These are phyloP conservation scores for Aphelenchoides besseyi DNA, from an alignment of 1,140 invertebrate genomes.

Conservation along the genomic window DNA sequence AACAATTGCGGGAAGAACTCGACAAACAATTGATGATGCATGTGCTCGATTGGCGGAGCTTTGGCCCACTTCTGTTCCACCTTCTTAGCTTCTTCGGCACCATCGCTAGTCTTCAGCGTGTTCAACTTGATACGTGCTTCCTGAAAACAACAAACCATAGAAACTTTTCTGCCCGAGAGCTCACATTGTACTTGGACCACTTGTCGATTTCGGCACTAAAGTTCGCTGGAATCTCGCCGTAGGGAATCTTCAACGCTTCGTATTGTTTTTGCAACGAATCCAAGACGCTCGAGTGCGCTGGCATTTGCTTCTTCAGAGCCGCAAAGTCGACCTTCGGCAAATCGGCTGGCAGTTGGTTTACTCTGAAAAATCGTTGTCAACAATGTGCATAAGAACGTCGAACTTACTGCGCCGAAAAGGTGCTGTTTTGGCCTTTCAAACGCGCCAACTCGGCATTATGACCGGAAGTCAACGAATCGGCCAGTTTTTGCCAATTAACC, in stretches of 20 bases:
- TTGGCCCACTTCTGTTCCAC: constrained; percentile 62
- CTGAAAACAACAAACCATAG: constrained; percentile 29
- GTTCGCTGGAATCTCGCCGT: constrained; percentile 53
- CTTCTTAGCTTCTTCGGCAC: constrained; percentile 59
- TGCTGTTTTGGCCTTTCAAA: constrained; percentile 54
- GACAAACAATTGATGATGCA: constrained; percentile 51
- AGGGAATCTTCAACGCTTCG: constrained; percentile 57
- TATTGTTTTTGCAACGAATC: constrained; percentile 62
- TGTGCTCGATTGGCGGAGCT: constrained; percentile 59
- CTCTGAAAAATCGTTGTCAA: too few relatives aligned
- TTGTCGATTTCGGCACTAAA: constrained; percentile 53
- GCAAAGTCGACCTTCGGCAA: constrained; percentile 61
- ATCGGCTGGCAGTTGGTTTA: constrained; percentile 55
- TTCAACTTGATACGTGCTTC: constrained; percentile 56
- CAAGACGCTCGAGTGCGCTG: constrained; percentile 50
- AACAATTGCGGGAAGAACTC: constrained; percentile 54
- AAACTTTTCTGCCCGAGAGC: too few relatives aligned
- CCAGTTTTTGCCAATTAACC: constrained; percentile 60
- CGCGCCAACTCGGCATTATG: constrained; percentile 52
- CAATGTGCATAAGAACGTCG: constrained; percentile 17
- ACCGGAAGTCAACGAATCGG: constrained; percentile 46
- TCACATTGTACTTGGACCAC: constrained; percentile 57
- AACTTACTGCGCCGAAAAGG: constrained; percentile 48
- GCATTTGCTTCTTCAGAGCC: constrained; percentile 60
- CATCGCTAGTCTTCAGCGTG: constrained; percentile 53